Base-by-base conservation (phyloP, 1,140 invertebrate genomes). In the Pogonomyrmex californicus region DNA sequence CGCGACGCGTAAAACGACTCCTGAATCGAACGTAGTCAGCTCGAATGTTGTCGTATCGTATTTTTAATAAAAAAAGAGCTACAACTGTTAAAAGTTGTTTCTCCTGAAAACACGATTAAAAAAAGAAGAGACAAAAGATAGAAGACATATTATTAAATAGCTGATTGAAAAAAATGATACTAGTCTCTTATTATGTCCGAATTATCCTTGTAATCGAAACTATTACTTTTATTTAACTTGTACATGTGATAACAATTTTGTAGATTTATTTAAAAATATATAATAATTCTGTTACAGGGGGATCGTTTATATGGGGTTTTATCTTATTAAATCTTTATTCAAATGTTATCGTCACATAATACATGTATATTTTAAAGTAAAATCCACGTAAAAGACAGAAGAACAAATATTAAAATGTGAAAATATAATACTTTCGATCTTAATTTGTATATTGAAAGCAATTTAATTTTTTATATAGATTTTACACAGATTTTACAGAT, bases 1-100 rank as follows among this genome's bases (percentile, higher is more conserved):
- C 17, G 66, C 65, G 62, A 36, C 66, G 66, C 66, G 41, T 60
- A 47, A 73, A 83, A 75, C 79, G 68, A 73, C 41, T 73, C n/a
- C 12, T 58, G 79, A 75, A 75, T 75, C 47, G 51, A 73, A 73
- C 41, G 41, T 73, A 73, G 79, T 82, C 41, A 82, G 49, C 23
- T 54, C 47, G 63, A 23, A 23, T 54, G n/a, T 65, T 65, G 44
- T 65, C 41, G 56, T 23, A 47, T 68, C 77, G 38, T 41, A 33
- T 38, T 41, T 70, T 44, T 66, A 33, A 49, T 14, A n/a, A 38
- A 17, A 38, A 58, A 70, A 81, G 38, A 70, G 7, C 70, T 70
- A 17, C 38, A 44, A 17, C 49, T 47, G 63, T 12, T 70, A 47
- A 58, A 60, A 81, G 36, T 70, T 81, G 38, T 56, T 60, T 38